Evolutionary conservation across 2,113 vertebrate species (phyloP).

Genomic region (Ammospiza nelsoni): DNA sequence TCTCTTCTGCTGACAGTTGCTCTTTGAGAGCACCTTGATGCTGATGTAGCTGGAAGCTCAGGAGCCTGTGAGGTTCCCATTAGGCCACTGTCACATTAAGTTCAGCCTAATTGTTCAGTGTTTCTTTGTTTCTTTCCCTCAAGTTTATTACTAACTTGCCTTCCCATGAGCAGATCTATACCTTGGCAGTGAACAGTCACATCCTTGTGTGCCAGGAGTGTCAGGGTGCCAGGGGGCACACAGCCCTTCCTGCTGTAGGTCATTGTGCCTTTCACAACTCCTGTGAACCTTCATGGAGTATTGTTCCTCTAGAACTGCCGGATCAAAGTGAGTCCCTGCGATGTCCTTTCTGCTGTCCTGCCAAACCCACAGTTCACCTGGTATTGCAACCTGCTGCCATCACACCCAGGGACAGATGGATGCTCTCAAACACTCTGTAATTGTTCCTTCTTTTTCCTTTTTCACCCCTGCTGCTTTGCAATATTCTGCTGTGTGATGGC

Average conservation of each 20-base stretch:
- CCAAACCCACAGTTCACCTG: neutral
- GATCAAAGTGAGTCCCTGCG: neutral
- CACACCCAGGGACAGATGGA: neutral
- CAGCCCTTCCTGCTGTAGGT: neutral
- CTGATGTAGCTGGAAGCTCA: rapidly evolving
- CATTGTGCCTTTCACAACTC: neutral
- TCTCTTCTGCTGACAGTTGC: neutral
- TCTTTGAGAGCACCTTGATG: neutral
- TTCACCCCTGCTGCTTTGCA: neutral
- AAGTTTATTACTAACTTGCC: neutral
- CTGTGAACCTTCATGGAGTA: neutral
- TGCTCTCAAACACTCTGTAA: neutral
- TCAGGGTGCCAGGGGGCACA: neutral
- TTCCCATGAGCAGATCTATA: neutral
- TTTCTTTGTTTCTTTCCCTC: rapidly evolving
- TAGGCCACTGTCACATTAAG: neutral
- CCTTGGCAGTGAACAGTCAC: neutral
- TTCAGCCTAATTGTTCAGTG: neutral
- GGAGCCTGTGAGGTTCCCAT: neutral
- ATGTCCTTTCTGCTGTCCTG: neutral
- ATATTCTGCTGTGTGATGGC: neutral
- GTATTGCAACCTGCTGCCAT: neutral
- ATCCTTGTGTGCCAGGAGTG: neutral
- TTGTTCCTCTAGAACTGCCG: neutral
- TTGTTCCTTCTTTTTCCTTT: neutral